A percentile compares a stretch with the other conserved stretches of the same genome.
These are phyloP conservation scores for Cynodonichthys magdalenae DNA, from an alignment of 2,797 vertebrate species.

Conservation along the genomic window DNA sequence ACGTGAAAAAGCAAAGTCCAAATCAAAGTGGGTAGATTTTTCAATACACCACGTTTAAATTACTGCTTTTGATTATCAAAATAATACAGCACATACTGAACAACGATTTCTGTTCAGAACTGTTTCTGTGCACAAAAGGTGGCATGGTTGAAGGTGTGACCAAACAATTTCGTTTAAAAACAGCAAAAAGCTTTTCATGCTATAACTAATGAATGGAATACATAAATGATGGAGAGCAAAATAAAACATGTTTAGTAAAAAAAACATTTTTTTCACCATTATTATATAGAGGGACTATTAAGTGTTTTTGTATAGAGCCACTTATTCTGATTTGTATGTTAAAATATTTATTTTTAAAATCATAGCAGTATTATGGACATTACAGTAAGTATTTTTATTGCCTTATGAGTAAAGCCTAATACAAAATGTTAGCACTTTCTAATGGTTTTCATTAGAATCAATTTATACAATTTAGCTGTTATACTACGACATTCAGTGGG, in stretches of 20 bases:
- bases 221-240: slow-evolving; percentile 34
- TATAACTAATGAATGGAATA: slow-evolving; percentile 40
- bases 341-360: slow-evolving; percentile 22
- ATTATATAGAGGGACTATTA: slow-evolving; percentile 21
- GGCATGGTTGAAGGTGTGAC: neutral
- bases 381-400: slow-evolving; percentile 12
- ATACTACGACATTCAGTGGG: neutral
- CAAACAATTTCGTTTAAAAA: slow-evolving; percentile 9
- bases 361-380: slow-evolving; percentile 28
- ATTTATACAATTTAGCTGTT: slow-evolving; percentile 14
- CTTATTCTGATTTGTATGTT: slow-evolving; percentile 18
- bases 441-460: neutral
- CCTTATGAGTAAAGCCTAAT: slow-evolving; percentile 15
- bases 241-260: slow-evolving; percentile 15
- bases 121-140: slow-evolving; percentile 17
- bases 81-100: slow-evolving; percentile 26
- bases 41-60: slow-evolving; percentile 19
- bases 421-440: slow-evolving; percentile 22
- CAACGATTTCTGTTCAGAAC: slow-evolving; percentile 29
- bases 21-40: slow-evolving; percentile 12
- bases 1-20: slow-evolving; percentile 6
- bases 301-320: slow-evolving; percentile 21
- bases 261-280: neutral
- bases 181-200: slow-evolving; percentile 54
- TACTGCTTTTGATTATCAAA: slow-evolving; percentile 25